Evolutionary conservation across 2,113 vertebrate genomes (phyloP).

Genomic region (Plectropomus leopardus): DNA sequence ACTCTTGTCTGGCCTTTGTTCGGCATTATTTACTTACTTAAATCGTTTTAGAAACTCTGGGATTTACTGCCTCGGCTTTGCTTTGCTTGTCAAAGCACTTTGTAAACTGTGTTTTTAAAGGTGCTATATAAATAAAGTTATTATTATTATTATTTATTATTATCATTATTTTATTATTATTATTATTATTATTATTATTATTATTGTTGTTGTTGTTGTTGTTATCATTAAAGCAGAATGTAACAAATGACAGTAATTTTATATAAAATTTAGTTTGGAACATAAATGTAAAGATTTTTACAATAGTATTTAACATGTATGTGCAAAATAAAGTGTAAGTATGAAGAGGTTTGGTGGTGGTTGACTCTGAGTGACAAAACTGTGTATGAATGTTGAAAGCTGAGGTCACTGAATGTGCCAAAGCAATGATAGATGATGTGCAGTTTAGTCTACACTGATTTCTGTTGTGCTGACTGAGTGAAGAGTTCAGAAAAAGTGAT

Average conservation of each 20-base stretch:
- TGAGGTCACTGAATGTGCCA: background rate
- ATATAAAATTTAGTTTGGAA: background rate
- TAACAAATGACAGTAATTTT: background rate
- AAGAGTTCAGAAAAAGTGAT: too few species aligned
- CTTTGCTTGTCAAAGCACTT: too few species aligned
- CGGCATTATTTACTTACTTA: too few species aligned
- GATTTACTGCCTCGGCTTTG: too few species aligned
- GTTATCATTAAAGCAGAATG: background rate
- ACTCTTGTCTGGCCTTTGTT: too few species aligned
- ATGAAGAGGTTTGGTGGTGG: background rate
- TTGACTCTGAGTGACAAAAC: background rate
- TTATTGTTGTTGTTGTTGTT: too few species aligned
- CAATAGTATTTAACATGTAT: background rate
- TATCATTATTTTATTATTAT: too few species aligned
- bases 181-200: too few species aligned
- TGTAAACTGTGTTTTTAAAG: too few species aligned
- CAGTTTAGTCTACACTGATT: background rate
- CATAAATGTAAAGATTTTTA: background rate
- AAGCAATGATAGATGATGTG: background rate
- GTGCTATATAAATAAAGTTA: too few species aligned
- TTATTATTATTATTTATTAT: too few species aligned
- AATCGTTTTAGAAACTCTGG: too few species aligned
- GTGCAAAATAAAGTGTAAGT: background rate
- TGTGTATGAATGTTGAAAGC: background rate
- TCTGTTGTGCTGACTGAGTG: background rate